Percentiles rank a stretch among this genome's conserved stretches.
phyloP scores from a whole-genome alignment of 2,797 vertebrate species.

The Gouania willdenowi region DNA sequence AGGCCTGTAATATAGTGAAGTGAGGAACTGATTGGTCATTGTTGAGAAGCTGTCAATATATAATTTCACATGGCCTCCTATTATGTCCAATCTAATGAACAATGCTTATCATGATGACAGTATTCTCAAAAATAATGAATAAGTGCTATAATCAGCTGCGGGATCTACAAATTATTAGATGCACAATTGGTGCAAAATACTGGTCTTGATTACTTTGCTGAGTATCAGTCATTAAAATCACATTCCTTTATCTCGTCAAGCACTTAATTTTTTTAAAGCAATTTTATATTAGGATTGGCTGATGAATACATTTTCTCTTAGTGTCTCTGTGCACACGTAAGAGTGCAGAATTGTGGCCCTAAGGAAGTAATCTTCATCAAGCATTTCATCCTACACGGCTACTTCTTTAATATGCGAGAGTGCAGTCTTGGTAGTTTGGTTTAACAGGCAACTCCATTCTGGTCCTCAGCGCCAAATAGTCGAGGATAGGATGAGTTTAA shows the following conservation, averaged over 20 bases:
- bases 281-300: not conserved
- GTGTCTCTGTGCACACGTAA: no score
- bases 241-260: conserved; percentile 9
- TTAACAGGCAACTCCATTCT: no score
- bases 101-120: conserved; percentile 5
- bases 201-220: conserved; percentile 18
- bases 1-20: conserved; percentile 47
- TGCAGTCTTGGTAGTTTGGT: no score
- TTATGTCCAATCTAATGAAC: conserved; percentile 14
- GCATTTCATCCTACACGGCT: no score
- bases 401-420: no score
- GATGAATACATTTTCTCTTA: no score
- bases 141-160: conserved; percentile 26
- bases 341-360: no score
- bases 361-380: no score
- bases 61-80: conserved; percentile 31
- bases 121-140: conserved; percentile 25
- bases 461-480: no score
- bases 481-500: no score
- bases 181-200: conserved; percentile 14
- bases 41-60: conserved; percentile 43
- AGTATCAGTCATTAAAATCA: conserved; percentile 23
- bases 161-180: conserved; percentile 17
- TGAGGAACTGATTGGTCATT: conserved; percentile 29
- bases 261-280: not conserved